Evolutionary conservation across 2,888 invertebrate genomes (phyloP), one percentile per base, ranked within the genome.

Genomic region (Cerastis rubricosa): DNA sequence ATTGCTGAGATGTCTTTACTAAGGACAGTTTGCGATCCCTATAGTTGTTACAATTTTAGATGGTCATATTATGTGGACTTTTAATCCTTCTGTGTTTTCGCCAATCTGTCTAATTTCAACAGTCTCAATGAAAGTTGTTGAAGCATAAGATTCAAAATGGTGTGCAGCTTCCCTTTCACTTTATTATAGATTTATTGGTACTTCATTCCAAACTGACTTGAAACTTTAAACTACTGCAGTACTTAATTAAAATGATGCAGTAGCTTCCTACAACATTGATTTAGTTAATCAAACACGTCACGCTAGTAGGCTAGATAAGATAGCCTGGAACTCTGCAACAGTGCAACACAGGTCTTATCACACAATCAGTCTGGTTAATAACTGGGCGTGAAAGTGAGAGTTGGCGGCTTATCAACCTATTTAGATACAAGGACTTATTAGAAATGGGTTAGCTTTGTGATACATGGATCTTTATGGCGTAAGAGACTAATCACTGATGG

Each of bases 211-310:
- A 51, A 49, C 14, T 19, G 12, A 19, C 22, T 17, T 35, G 5
- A 63, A 74, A 59, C 14, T 22, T 51, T 63, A 14, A 61, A 35
- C 35, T 61, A 45, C 47, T 72, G 45, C 25, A 66, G 74, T 70
- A 68, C 72, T 71, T 75, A n/a, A 75, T 40, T 54, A 51, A 64
- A 64, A 80, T 67, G 59, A 74, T 85, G 81, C 78, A 78, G 69
- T 80, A 76, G 78, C 72, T 85, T 73, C 71, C 63, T 83, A 66
- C 74, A 83, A 83, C 71, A 81, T 85, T 85, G 71, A 85, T 81
- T 82, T 84, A 77, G 71, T 45, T 74, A 82, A 68, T 19, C 70
- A 84, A 86, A 84, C 82, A 86, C 79, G 86, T 82, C 72, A 84
- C 76, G 68, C 64, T 47, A 22, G 78, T 65, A 66, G 49, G 25